These are phyloP conservation scores for Petroica traversi DNA, from an alignment of 2,113 vertebrate species.

Conservation along the genomic window DNA sequence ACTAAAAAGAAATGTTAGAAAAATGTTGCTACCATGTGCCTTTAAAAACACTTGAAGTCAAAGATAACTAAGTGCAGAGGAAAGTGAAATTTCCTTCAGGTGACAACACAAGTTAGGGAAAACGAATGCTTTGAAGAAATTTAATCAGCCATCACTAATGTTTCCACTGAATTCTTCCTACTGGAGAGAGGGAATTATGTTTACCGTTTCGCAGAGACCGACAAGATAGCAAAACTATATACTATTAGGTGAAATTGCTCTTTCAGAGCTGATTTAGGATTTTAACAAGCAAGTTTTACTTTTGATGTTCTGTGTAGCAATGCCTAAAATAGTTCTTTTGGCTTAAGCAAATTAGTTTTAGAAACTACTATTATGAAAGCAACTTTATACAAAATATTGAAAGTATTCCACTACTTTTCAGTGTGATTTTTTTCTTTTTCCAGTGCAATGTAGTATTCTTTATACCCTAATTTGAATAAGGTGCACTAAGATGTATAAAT, in stretches of 20 bases:
- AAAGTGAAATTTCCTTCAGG: not conserved
- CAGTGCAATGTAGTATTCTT: not conserved
- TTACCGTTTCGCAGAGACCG: not conserved
- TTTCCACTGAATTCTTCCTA: not conserved
- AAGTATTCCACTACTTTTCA: not conserved
- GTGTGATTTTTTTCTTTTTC: not conserved
- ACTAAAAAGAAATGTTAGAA: not conserved
- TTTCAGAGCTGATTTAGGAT: not conserved
- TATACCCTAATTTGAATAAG: not conserved
- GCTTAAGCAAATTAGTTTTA: not conserved
- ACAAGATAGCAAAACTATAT: not conserved
- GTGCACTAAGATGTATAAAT: not conserved
- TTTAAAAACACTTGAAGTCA: not conserved
- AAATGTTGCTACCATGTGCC: not conserved
- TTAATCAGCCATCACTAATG: not conserved
- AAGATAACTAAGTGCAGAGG: not conserved
- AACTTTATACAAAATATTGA: not conserved
- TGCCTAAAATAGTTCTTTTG: not conserved
- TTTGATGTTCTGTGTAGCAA: not conserved
- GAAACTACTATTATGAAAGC: not conserved
- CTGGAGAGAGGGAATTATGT: not conserved
- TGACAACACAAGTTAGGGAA: not conserved
- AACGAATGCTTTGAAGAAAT: not conserved
- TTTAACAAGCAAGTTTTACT: constrained; percentile 2
- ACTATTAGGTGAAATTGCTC: not conserved